Base-by-base conservation (phyloP, 2,113 vertebrate genomes). In the Dipodomys ordii region DNA sequence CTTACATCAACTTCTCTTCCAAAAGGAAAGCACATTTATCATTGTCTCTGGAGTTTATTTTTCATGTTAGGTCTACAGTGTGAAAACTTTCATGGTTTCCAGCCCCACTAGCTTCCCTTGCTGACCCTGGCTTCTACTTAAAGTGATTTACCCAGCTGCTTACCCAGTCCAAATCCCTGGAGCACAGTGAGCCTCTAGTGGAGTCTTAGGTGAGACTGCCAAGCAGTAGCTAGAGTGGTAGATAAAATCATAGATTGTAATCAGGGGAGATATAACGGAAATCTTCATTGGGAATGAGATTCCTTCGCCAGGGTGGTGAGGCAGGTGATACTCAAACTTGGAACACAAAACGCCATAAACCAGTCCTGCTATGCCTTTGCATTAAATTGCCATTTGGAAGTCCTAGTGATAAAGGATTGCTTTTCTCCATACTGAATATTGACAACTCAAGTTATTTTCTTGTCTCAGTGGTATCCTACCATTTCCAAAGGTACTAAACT, bases 401-500 rank as follows among this genome's bases (percentile, higher is more conserved):
- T 78, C 78, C 2, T 30, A 8, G 27, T 79, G 3, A 46, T 76
- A 72, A 25, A 84, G 2, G 57, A 16, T 53, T 4, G 1, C 0
- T 16, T 83, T 91, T 35, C 39, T 83, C 44, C 15, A 46, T 6
- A 23, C 15, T 67, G 72, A 65, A 19, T 60, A 46, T 0, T 57
- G 49, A 32, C 68, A 83, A 73, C 62, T 62, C 57, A 78, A 22
- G 71, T 46, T 64, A 11, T 53, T 68, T 83, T 13, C 35, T 73
- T 69, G 27, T 35, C 39, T 62, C 9, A 46, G 25, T 79, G 49
- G 67, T 79, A 57, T 27, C 25, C 19, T 67, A 69, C 3, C 74
- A 28, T 60, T 95, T 64, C 39, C 69, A 91, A 82, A 85, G 60
- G 44, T 44, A 77, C 44, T 78, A 62, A 72, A 27, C 62, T 88